Evolutionary conservation across 2,797 vertebrate genomes (phyloP), one percentile per base, ranked within the genome.

Genomic region (Myiotriccus ornatus): DNA sequence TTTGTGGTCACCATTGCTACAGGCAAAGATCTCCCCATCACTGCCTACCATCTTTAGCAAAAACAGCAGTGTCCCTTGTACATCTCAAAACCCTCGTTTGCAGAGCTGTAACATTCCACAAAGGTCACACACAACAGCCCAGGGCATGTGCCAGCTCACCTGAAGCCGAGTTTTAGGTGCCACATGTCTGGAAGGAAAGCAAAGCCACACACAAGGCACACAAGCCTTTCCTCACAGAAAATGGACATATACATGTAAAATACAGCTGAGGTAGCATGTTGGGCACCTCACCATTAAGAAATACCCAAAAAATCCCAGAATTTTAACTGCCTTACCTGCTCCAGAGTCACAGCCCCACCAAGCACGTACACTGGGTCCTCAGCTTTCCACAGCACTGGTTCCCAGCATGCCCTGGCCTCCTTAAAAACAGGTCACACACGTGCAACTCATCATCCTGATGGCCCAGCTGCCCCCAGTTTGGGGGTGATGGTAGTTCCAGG

Each of bases 321-420:
- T 11, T 57, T 15, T 16, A 2, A 27, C 12, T 21, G 1, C 1
- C 10, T 53, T 22, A 90, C 46, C 73, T 56, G 21, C 14, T 21
- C 0, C 2, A 14, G 43, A 11, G 10, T 2, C 32, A 2, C 41
- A 19, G 24, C 2, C 15, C 6, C 13, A 2, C n/a, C 23, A 55
- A 4, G 1, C 3, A 0, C 0, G 0, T 16, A 67, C 41, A 8
- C 3, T 0, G 0, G 3, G 0, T 7, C 41, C 44, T 9, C n/a
- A 15, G 9, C 34, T 7, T 1, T 4, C 22, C 43, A 6, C 8
- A 35, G 7, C 37, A 12, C 5, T 0, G 0, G 2, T 1, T 6
- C 0, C 41, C 14, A 25, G 0, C 4, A 2, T 4, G 12, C 3
- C 0, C 16, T 0, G 0, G 2, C 3, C 37, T 59, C 25, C 44